Percentiles rank a stretch among this genome's conserved stretches.
phyloP scores from a whole-genome alignment of 2,888 invertebrate species.

The Busseola fusca region DNA sequence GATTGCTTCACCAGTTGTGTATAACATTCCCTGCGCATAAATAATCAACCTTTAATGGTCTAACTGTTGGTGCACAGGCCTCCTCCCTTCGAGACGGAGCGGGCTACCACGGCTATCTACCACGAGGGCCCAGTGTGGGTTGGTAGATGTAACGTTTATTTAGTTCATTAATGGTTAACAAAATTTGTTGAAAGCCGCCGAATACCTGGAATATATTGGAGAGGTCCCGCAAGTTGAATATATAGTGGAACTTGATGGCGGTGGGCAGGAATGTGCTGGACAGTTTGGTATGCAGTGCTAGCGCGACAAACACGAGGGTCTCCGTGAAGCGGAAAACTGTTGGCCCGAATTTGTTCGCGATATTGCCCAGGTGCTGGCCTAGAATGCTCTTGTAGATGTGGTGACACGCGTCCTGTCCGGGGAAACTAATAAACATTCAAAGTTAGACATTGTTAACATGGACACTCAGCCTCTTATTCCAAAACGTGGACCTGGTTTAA shows the following conservation, averaged over 20 bases:
- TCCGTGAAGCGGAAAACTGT: slow-evolving; percentile 89
- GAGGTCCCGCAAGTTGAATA: slow-evolving; percentile 97
- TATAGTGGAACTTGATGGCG: slow-evolving; percentile 98
- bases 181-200: not conserved
- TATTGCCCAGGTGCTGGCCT: slow-evolving; percentile 91
- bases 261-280: slow-evolving; percentile 95
- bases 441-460: not conserved
- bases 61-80: no score
- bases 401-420: slow-evolving; percentile 93
- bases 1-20: slow-evolving; percentile 93
- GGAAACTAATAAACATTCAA: slow-evolving; percentile 90
- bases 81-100: no score
- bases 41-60: not conserved
- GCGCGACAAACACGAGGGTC: slow-evolving; percentile 91
- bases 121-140: no score
- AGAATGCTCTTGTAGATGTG: slow-evolving; percentile 96
- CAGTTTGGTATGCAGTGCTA: slow-evolving; percentile 93
- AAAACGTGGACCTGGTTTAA: no score
- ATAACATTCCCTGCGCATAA: slow-evolving; percentile 92
- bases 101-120: no score
- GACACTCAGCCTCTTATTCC: no score
- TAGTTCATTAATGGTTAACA: no score
- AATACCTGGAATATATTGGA: slow-evolving; percentile 97
- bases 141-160: no score
- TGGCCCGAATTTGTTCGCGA: slow-evolving; percentile 91